Percentiles rank a stretch among this genome's conserved stretches.
phyloP scores from a whole-genome alignment of 92 coral and sea anemone species.

The Epizoanthus stellaris region DNA sequence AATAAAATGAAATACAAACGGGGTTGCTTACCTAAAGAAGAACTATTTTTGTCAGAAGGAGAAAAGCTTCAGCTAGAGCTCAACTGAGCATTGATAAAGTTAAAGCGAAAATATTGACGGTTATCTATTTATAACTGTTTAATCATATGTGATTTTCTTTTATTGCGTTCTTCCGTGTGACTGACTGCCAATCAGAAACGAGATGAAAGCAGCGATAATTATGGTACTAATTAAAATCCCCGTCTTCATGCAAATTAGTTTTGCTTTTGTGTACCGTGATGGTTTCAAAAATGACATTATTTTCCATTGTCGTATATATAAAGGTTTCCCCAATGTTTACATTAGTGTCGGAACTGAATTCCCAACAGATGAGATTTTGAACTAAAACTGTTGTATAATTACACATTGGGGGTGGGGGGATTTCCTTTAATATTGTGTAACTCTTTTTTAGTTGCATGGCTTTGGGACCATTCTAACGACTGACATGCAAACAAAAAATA shows the following conservation, averaged over 20 bases:
- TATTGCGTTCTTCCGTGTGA: background rate
- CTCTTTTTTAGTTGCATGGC: too few relatives aligned
- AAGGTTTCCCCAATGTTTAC: too few relatives aligned
- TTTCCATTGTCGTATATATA: too few relatives aligned
- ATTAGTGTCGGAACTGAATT: too few relatives aligned
- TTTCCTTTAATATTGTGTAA: too few relatives aligned
- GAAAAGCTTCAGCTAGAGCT: background rate
- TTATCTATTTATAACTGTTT: background rate
- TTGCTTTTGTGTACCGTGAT: background rate
- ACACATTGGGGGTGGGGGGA: too few relatives aligned
- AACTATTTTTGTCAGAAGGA: background rate
- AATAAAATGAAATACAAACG: background rate
- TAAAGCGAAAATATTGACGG: background rate
- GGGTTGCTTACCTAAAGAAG: background rate
- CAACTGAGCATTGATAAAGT: background rate
- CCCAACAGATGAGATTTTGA: too few relatives aligned
- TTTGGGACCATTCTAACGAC: too few relatives aligned
- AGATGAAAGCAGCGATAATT: background rate
- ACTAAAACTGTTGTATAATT: too few relatives aligned
- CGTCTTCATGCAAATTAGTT: slow-evolving; percentile 1
- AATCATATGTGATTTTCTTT: background rate
- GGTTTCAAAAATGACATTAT: too few relatives aligned
- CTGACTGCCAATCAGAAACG: slow-evolving; percentile 1
- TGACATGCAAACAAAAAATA: too few relatives aligned
- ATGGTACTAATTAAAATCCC: background rate